Evolutionary conservation across 1,140 invertebrate species (phyloP).

Genomic region (Helicorthomorpha holstii): DNA sequence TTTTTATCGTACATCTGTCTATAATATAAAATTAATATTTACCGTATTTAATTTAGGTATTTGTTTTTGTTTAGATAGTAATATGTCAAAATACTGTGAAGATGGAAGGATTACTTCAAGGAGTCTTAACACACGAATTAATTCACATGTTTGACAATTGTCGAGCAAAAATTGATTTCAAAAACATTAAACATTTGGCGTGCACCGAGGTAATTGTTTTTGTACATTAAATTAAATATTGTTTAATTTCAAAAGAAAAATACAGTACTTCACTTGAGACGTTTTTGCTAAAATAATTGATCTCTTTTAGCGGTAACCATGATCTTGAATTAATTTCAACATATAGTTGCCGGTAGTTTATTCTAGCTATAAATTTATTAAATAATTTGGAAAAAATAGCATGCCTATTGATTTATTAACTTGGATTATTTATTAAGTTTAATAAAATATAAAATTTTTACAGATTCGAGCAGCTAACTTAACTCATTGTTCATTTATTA

Average conservation of each 20-base stretch:
- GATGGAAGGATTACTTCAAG: constrained; percentile 45
- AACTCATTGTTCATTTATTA: constrained; percentile 65
- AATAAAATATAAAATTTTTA: constrained; percentile 6
- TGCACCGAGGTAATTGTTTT: constrained; percentile 66
- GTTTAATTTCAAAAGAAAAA: no score
- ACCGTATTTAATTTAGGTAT: not conserved
- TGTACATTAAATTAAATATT: no score
- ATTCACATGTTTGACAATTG: constrained; percentile 96
- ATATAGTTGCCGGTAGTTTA: no score
- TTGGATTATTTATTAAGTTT: no score
- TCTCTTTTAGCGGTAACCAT: no score
- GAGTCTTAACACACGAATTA: constrained; percentile 76
- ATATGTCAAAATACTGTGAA: constrained; percentile 71
- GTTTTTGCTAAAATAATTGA: no score
- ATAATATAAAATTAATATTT: not conserved
- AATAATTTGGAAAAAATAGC: no score
- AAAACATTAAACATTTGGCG: constrained; percentile 79
- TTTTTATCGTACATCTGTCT: not conserved
- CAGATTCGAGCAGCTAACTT: constrained; percentile 31
- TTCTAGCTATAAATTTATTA: no score
- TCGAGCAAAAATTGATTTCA: constrained; percentile 69
- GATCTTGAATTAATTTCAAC: no score
- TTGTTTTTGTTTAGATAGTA: constrained; percentile 44
- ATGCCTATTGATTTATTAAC: no score
- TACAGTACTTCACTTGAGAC: no score